Percentiles rank a stretch among this genome's conserved stretches.
Conservation (phyloP, 2,113 vertebrate species). For the Vimba vimba region DNA sequence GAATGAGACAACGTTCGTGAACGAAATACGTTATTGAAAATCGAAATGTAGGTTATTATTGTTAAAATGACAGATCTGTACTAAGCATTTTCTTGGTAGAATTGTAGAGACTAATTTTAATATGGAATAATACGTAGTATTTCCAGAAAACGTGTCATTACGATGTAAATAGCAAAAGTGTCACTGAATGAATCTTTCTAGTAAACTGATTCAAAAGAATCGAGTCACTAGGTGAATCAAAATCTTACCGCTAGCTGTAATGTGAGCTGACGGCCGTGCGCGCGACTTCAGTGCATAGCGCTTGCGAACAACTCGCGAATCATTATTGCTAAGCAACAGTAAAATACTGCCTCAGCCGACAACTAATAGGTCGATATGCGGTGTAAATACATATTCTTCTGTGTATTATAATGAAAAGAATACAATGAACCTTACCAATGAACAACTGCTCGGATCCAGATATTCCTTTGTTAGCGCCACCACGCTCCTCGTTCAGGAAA, state of each 20-base stretch:
- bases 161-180: not conserved
- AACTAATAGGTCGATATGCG: not conserved
- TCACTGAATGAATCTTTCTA: not conserved
- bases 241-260: not conserved
- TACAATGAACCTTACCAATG: not conserved
- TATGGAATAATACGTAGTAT: not conserved
- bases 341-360: not conserved
- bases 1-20: not conserved
- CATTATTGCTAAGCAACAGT: conserved; percentile 6
- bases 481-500: conserved; percentile 39
- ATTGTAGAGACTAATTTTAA: not conserved
- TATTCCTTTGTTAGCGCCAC: conserved; percentile 65
- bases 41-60: not conserved
- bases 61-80: not conserved
- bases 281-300: not conserved
- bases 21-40: not conserved
- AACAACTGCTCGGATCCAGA: not conserved
- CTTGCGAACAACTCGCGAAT: not conserved
- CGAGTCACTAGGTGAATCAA: not conserved
- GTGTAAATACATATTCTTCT: not conserved
- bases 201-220: not conserved
- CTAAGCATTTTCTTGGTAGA: not conserved
- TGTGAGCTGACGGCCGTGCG: not conserved
- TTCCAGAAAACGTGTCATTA: not conserved
- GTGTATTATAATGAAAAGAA: not conserved